These are phyloP conservation scores for Micoletzkya japonica DNA, from an alignment of 2,888 invertebrate species.

Conservation along the genomic window DNA sequence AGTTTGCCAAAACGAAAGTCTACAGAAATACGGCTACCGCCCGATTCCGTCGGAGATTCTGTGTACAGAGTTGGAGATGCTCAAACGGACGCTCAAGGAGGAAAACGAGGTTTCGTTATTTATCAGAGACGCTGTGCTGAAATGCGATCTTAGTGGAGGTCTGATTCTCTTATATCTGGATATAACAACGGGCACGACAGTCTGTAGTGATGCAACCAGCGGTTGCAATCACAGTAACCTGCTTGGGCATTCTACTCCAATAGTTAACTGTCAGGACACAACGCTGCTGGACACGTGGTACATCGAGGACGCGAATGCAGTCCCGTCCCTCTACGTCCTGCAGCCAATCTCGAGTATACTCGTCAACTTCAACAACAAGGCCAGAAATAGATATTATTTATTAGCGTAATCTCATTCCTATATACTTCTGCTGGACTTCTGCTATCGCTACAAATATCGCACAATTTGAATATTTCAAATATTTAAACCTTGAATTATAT, in stretches of 20 bases:
- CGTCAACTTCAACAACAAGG: slow-evolving; percentile 96
- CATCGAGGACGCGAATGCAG: slow-evolving; percentile 91
- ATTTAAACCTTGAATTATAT: neutral
- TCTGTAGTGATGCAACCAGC: neutral
- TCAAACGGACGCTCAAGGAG: slow-evolving; percentile 77
- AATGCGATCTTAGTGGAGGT: slow-evolving; percentile 56
- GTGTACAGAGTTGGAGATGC: slow-evolving; percentile 84
- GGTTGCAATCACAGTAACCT: neutral
- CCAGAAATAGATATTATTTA: slow-evolving; percentile 62
- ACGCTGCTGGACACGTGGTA: slow-evolving; percentile 68
- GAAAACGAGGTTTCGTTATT: slow-evolving; percentile 50
- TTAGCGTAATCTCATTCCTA: neutral
- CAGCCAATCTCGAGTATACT: slow-evolving; percentile 96
- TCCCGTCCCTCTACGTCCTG: slow-evolving; percentile 88
- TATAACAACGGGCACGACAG: neutral
- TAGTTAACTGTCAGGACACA: slow-evolving; percentile 30
- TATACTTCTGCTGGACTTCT: neutral
- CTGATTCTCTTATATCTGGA: neutral
- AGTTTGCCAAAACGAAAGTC: neutral
- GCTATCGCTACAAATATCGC: neutral
- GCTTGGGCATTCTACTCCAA: neutral
- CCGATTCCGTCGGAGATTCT: slow-evolving; percentile 93
- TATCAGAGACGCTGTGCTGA: no score
- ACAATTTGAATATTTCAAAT: neutral
- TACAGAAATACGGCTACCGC: slow-evolving; percentile 90